A percentile compares a stretch with the other conserved stretches of the same genome.
Conservation (phyloP, 2,888 invertebrate genomes). For the Sphaerophoria rueppellii region DNA sequence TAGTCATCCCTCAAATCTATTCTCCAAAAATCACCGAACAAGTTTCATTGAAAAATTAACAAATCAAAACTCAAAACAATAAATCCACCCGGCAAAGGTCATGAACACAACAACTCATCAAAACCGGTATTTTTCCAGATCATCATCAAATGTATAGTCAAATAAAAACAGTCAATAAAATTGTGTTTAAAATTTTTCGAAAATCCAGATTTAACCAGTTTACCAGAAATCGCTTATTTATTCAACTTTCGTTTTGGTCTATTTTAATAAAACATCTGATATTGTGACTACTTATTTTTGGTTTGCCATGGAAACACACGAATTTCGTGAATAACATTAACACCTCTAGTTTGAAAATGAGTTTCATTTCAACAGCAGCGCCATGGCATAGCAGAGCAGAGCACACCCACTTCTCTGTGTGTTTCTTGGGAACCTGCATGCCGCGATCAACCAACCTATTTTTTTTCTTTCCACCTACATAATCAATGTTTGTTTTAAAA, state of each 20-base stretch:
- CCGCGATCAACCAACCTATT: not conserved
- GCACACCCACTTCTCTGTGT: not conserved
- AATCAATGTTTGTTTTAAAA: not conserved
- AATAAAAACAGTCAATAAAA: conserved; percentile 8
- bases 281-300: not conserved
- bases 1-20: not conserved
- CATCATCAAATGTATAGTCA: not conserved
- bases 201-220: conserved; percentile 19
- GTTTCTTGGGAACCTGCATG: not conserved
- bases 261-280: not conserved
- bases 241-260: not conserved
- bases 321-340: not conserved
- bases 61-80: not conserved
- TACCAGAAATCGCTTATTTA: not conserved
- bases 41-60: not conserved
- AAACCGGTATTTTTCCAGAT: conserved; percentile 34
- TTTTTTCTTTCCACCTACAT: not conserved
- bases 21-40: not conserved
- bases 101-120: not conserved
- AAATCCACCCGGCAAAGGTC: conserved; percentile 7
- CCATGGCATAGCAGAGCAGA: no score
- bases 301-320: not conserved
- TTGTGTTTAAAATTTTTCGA: not conserved
- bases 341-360: not conserved
- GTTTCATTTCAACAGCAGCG: not conserved